Percentiles rank a stretch among this genome's conserved stretches.
These are phyloP conservation scores for Reinhardtius hippoglossoides DNA, from an alignment of 2,113 vertebrate genomes.

Conservation along the genomic window DNA sequence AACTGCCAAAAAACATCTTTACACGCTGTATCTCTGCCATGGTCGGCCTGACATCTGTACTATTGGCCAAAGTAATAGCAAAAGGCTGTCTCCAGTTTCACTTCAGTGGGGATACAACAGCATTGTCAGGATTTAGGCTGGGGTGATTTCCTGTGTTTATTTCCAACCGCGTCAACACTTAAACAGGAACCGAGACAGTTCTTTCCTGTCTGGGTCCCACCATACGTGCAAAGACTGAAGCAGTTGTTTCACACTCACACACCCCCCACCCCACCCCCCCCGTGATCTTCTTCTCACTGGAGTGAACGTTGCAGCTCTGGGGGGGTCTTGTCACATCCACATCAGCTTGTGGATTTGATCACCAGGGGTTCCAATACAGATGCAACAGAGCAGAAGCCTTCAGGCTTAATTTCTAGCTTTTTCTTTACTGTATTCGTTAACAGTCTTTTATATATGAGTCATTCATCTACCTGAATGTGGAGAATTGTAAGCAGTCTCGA, in stretches of 20 bases:
- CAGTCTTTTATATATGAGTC: not conserved
- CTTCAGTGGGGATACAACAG: not conserved
- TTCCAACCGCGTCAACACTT: constrained; percentile 17
- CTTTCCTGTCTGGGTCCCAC: not conserved
- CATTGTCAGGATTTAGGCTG: not conserved
- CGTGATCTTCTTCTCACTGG: too few species aligned
- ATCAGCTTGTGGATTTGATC: too few species aligned
- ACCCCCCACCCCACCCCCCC: too few species aligned
- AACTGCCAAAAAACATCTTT: constrained; percentile 17
- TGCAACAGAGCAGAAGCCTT: too few species aligned
- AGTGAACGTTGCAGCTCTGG: too few species aligned
- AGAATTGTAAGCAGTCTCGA: not conserved
- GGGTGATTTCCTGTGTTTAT: constrained; percentile 17
- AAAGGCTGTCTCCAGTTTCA: not conserved
- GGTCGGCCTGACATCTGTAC: not conserved
- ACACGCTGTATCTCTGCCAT: constrained; percentile 8
- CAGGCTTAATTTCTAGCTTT: not conserved
- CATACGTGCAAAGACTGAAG: not conserved
- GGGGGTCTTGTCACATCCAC: too few species aligned
- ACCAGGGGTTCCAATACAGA: too few species aligned
- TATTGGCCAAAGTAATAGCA: constrained; percentile 1
- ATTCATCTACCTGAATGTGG: not conserved
- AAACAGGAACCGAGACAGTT: constrained; percentile 7
- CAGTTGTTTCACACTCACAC: not conserved
- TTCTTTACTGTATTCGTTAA: not conserved